Evolutionary conservation across 2,888 invertebrate genomes (phyloP).

Genomic region (Yponomeuta cagnagella): DNA sequence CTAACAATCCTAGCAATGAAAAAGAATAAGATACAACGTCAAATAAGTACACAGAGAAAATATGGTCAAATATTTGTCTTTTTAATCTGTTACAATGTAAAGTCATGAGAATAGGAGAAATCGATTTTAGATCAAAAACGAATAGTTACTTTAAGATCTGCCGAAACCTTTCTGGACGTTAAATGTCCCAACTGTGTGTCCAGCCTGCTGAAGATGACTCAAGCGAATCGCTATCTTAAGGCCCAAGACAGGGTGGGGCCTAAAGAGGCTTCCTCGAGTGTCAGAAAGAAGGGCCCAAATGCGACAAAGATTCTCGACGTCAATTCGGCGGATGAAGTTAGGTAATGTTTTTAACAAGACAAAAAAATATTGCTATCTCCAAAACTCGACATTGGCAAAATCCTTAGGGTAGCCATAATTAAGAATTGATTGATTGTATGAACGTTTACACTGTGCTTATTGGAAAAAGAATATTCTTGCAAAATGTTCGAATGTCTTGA

Average conservation of each 20-base stretch:
- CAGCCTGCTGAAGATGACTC: neutral
- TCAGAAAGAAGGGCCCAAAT: neutral
- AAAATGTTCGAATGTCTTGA: neutral
- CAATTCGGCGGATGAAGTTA: conserved; percentile 49
- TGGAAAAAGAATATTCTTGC: neutral
- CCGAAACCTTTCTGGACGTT: no score
- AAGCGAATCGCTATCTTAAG: neutral
- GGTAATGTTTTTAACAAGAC: conserved; percentile 27
- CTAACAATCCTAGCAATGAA: no score
- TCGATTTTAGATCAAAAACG: no score
- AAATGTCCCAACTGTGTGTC: neutral
- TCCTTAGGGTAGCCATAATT: no score
- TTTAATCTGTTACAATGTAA: no score
- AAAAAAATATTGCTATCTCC: neutral
- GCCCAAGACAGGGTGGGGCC: neutral
- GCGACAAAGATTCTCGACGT: conserved; percentile 27
- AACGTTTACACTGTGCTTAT: neutral
- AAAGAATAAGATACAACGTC: no score
- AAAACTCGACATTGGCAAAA: no score
- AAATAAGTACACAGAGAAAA: no score
- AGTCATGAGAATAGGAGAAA: no score
- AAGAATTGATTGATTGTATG: no score
- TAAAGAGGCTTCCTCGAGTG: neutral
- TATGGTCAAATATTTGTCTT: no score
- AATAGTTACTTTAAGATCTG: no score